A percentile compares a stretch with the other conserved stretches of the same genome.
Evolutionary conservation across 1,140 invertebrate species (phyloP).

Genomic region (Orius insidiosus): DNA sequence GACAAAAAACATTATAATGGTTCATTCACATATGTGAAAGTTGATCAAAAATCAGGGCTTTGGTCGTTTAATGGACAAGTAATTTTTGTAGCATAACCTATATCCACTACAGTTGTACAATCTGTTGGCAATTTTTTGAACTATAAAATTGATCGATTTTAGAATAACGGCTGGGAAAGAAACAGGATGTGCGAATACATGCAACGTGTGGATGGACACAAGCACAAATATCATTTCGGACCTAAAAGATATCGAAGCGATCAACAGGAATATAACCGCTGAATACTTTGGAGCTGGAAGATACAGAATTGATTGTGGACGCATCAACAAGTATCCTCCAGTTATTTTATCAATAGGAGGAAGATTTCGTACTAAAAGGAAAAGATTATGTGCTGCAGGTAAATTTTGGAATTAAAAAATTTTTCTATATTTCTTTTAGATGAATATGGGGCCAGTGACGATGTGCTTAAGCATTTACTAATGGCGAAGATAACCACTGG

Average conservation of each 20-base stretch:
- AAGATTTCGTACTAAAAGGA: background rate
- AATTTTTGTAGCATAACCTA: too few species aligned
- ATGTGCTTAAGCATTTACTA: constrained; percentile 5
- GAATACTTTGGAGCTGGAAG: constrained; percentile 1
- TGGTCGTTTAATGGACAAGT: constrained; percentile 3
- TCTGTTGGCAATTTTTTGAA: too few species aligned
- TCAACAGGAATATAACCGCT: constrained; percentile 6
- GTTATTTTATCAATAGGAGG: background rate
- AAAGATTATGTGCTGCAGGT: constrained; percentile 4
- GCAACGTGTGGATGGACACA: background rate
- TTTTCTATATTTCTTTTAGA: constrained; percentile 2
- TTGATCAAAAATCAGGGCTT: constrained; percentile 18
- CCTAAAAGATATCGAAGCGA: constrained; percentile 3
- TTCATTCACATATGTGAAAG: constrained; percentile 18
- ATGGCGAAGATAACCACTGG: background rate
- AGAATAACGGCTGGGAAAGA: too few species aligned
- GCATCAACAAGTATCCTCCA: background rate
- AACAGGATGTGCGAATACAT: background rate
- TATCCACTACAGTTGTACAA: too few species aligned
- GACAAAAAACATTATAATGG: constrained; percentile 4
- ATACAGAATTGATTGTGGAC: constrained; percentile 6
- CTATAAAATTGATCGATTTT: too few species aligned
- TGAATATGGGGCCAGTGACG: background rate
- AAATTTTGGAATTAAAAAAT: background rate
- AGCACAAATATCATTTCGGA: constrained; percentile 5